These are phyloP conservation scores for Drosophila tropicalis DNA, from an alignment of 1,140 invertebrate genomes.

Conservation along the genomic window DNA sequence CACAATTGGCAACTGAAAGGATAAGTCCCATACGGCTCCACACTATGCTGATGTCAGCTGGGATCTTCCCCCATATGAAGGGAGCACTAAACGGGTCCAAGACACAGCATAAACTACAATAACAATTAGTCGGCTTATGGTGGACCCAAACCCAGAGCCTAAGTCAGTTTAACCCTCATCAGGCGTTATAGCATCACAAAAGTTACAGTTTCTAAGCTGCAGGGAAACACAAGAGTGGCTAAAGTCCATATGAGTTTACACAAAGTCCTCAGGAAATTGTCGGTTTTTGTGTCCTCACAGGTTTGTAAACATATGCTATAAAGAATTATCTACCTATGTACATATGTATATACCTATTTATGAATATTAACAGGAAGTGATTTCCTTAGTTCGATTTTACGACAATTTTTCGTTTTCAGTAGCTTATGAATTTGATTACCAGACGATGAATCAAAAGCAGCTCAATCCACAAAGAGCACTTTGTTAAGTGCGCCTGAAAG, in stretches of 20 bases:
- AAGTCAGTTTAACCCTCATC: slow-evolving; percentile 56
- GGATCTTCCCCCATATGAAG: slow-evolving; percentile 24
- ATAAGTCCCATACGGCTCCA: slow-evolving; percentile 40
- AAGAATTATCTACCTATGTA: slow-evolving; percentile 37
- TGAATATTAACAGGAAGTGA: background rate
- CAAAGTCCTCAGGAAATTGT: slow-evolving; percentile 40
- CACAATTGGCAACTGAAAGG: slow-evolving; percentile 48
- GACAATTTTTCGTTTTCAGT: background rate
- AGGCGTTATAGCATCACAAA: slow-evolving; percentile 57
- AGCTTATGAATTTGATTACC: slow-evolving; percentile 10
- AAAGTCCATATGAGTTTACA: slow-evolving; percentile 45
- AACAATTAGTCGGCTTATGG: slow-evolving; percentile 69
- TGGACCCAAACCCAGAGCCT: background rate
- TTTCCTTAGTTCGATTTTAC: slow-evolving; percentile 1
- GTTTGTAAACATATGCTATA: slow-evolving; percentile 19
- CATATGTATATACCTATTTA: too few relatives aligned
- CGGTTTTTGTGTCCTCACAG: slow-evolving; percentile 7
- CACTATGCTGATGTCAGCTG: slow-evolving; percentile 30
- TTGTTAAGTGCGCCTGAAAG: slow-evolving; percentile 44
- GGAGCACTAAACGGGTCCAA: slow-evolving; percentile 23
- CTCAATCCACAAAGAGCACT: slow-evolving; percentile 45
- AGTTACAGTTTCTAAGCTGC: slow-evolving; percentile 61
- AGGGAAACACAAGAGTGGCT: slow-evolving; percentile 21
- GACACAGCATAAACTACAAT: slow-evolving; percentile 57
- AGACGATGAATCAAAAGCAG: slow-evolving; percentile 41